Base-by-base conservation (phyloP, 2,797 vertebrate species). In the Sylvia borin region DNA sequence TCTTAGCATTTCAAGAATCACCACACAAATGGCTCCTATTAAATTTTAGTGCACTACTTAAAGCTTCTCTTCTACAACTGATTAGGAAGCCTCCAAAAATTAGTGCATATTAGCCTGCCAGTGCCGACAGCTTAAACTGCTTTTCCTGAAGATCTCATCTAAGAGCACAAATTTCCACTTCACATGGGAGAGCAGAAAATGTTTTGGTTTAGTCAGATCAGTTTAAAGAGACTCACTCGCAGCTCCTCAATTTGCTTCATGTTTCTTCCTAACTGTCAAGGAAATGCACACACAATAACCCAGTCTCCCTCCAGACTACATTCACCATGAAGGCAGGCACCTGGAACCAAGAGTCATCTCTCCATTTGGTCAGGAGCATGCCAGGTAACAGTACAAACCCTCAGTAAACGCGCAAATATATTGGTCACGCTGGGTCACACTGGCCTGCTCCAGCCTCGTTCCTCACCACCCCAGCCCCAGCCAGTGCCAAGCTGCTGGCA, bases 201-300 rank as follows among this genome's bases (percentile, higher is more conserved):
- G 4, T 57, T 88, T 86, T 48, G 5, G 2, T 75, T 91, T 48
- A 67, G 19, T 88, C 53, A 65, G 10, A n/a, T n/a, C 61, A 16
- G 3, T 78, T 82, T 66, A 79, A 50, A 82, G 3, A 87, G 50
- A 62, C 10, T 67, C 58, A 14, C 7, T 76, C 11, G 1, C 7
- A 83, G 20, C 29, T 85, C 45, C 5, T 2, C 13, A 47, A 8
- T 78, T 83, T 88, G 7, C 34, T 86, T 1, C 2, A 0, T 14
- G 1, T 67, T 94, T 88, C 27, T 21, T 58, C 36, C 16, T 31
- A 32, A 13, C 9, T 10, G 8, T 10, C 36, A 15, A 51, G 36
- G 36, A 87, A 88, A 79, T 7, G 8, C 7, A 1, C 0, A 1
- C 0, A 0, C 20, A 87, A 25, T 29, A 43, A 9, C 32, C 11